A percentile compares a stretch with the other conserved stretches of the same genome.
Evolutionary conservation across 2,888 invertebrate genomes (phyloP).

Genomic region (Aspidiotus rigidus): DNA sequence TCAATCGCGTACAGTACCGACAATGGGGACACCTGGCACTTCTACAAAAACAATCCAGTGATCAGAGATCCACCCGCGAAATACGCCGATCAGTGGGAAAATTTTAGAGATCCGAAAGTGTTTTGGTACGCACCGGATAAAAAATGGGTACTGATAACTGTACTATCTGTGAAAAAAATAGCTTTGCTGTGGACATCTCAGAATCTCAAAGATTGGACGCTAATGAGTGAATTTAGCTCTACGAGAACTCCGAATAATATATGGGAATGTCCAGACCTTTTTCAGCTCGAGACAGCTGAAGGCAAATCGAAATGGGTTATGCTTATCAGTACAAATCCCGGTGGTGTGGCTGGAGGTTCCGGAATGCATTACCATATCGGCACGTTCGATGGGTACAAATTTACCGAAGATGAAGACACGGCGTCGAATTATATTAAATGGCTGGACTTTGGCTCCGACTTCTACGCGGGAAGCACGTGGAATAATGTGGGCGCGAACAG

Average conservation of each 20-base stretch:
- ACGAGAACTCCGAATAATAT: slow-evolving; percentile 45
- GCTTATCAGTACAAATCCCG: slow-evolving; percentile 43
- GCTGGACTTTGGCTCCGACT: slow-evolving; percentile 24
- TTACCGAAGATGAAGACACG: slow-evolving; percentile 27
- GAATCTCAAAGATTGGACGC: slow-evolving; percentile 43
- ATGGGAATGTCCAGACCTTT: slow-evolving; percentile 51
- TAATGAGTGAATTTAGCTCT: slow-evolving; percentile 43
- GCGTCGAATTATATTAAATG: neutral
- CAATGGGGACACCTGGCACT: slow-evolving; percentile 41
- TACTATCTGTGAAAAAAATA: slow-evolving; percentile 42
- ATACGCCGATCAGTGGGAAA: slow-evolving; percentile 42
- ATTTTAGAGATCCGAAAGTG: slow-evolving; percentile 49
- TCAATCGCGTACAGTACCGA: slow-evolving; percentile 43
- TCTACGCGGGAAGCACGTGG: slow-evolving; percentile 26
- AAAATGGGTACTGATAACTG: slow-evolving; percentile 45
- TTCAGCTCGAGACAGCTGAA: slow-evolving; percentile 41
- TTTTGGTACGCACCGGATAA: slow-evolving; percentile 44
- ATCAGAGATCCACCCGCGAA: slow-evolving; percentile 23
- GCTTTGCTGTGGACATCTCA: slow-evolving; percentile 44
- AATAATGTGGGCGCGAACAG: slow-evolving; percentile 11
- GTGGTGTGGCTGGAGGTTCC: slow-evolving; percentile 40
- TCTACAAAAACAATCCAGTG: slow-evolving; percentile 43
- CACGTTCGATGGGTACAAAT: slow-evolving; percentile 43
- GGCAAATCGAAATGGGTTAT: slow-evolving; percentile 42
- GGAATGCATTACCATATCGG: slow-evolving; percentile 47